phyloP scores from a whole-genome alignment of 2,888 invertebrate species.

The Platycheirus rosarum region DNA sequence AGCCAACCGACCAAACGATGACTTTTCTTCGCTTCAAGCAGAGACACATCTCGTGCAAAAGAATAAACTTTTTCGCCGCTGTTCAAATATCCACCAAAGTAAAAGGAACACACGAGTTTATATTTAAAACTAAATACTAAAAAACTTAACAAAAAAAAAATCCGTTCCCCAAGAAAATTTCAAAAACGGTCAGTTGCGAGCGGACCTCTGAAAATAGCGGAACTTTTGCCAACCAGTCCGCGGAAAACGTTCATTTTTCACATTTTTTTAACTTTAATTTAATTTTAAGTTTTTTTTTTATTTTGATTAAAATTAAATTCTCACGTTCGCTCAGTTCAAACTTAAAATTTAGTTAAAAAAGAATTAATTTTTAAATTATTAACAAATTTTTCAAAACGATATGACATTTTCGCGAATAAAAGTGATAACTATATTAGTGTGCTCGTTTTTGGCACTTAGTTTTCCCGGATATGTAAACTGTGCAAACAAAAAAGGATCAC shows the following conservation, averaged over 20 bases:
- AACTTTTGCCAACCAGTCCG: conserved; percentile 82
- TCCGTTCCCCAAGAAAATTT: conserved; percentile 64
- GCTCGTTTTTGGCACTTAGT: conserved; percentile 81
- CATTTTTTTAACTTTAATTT: conserved; percentile 68
- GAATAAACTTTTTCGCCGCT: conserved; percentile 47
- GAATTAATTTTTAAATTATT: conserved; percentile 58
- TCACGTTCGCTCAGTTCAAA: conserved; percentile 55
- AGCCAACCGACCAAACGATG: conserved; percentile 25
- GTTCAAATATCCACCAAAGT: conserved; percentile 22
- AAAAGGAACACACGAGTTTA: conserved; percentile 63
- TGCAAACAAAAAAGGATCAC: conserved; percentile 81
- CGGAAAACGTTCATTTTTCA: conserved; percentile 80
- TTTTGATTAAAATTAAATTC: conserved; percentile 47
- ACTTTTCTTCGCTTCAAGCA: conserved; percentile 31
- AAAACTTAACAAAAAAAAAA: conserved; percentile 44
- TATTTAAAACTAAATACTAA: conserved; percentile 59
- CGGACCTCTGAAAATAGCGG: conserved; percentile 83
- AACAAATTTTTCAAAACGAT: conserved; percentile 74
- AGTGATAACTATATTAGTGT: conserved; percentile 82
- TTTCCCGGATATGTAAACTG: conserved; percentile 82
- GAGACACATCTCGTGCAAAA: conserved; percentile 10
- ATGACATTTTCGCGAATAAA: conserved; percentile 83
- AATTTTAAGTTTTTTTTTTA: conserved; percentile 48
- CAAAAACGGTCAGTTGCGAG: conserved; percentile 82
- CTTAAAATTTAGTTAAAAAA: conserved; percentile 44